Evolutionary conservation across 2,797 vertebrate species (phyloP).

Genomic region (Eulemur coronatus): DNA sequence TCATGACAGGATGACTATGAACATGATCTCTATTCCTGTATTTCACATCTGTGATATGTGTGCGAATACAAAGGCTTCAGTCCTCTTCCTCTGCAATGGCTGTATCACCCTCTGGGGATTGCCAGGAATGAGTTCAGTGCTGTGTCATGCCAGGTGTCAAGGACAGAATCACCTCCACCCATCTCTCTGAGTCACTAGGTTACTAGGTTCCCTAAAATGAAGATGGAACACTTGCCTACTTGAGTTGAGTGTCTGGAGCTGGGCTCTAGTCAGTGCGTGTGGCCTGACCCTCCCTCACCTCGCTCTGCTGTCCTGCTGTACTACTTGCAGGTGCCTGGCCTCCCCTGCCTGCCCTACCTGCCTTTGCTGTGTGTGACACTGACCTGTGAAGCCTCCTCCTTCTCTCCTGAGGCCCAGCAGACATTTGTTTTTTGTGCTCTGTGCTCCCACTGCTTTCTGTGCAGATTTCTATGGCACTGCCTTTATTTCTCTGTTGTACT

Average conservation of each 20-base stretch:
- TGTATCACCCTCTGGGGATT: not conserved
- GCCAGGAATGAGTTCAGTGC: not conserved
- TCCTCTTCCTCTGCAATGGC: not conserved
- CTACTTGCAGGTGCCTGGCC: not conserved
- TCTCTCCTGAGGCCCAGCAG: not conserved
- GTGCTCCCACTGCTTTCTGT: not conserved
- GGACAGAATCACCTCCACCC: not conserved
- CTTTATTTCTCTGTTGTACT: not conserved
- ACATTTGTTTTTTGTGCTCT: not conserved
- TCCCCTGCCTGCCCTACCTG: not conserved
- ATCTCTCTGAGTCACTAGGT: not conserved
- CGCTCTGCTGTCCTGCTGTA: not conserved
- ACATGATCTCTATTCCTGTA: not conserved
- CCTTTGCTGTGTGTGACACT: not conserved
- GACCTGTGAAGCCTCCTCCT: not conserved
- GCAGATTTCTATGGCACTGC: not conserved
- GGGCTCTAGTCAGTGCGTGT: not conserved
- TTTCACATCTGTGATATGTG: not conserved
- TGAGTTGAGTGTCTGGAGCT: not conserved
- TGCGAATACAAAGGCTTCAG: not conserved
- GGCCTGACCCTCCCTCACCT: rapidly evolving
- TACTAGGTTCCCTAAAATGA: not conserved
- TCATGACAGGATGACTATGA: not conserved
- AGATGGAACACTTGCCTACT: not conserved
- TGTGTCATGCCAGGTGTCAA: not conserved